Evolutionary conservation across 2,113 vertebrate species (phyloP).

Genomic region (Choloepus hoffmanni): DNA sequence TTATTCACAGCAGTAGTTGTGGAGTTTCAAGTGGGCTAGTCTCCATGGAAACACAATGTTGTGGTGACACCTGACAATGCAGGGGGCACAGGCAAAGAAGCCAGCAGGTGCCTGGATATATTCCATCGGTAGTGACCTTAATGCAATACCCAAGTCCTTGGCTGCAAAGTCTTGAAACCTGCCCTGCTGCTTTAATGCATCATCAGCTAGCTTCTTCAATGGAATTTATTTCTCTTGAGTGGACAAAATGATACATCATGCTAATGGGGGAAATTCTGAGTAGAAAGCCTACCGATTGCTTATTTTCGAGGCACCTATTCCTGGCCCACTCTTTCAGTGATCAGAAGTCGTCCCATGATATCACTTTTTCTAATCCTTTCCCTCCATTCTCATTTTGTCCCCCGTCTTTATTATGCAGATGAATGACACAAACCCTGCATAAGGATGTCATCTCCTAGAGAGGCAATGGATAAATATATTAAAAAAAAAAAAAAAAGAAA

Average conservation of each 20-base stretch:
- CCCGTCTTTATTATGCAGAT: no score
- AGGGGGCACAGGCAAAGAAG: neutral
- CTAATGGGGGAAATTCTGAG: neutral
- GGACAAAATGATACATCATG: neutral
- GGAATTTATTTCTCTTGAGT: neutral
- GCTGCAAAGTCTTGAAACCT: neutral
- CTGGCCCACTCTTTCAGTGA: neutral
- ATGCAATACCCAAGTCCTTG: neutral
- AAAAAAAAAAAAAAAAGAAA: no score
- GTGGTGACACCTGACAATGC: neutral
- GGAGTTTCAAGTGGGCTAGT: neutral
- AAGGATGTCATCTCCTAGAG: neutral
- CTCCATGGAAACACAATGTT: neutral
- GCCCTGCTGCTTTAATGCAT: neutral
- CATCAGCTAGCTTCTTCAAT: neutral
- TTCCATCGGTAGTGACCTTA: no score
- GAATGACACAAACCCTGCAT: neutral
- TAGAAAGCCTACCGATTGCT: neutral
- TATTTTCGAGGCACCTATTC: neutral
- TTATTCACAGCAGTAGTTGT: neutral
- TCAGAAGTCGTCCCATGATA: neutral
- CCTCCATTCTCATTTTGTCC: neutral
- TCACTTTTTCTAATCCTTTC: neutral
- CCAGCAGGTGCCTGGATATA: neutral
- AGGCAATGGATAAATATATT: neutral